These are phyloP conservation scores for Orthonyx spaldingii DNA, from an alignment of 2,113 vertebrate genomes.

Conservation along the genomic window DNA sequence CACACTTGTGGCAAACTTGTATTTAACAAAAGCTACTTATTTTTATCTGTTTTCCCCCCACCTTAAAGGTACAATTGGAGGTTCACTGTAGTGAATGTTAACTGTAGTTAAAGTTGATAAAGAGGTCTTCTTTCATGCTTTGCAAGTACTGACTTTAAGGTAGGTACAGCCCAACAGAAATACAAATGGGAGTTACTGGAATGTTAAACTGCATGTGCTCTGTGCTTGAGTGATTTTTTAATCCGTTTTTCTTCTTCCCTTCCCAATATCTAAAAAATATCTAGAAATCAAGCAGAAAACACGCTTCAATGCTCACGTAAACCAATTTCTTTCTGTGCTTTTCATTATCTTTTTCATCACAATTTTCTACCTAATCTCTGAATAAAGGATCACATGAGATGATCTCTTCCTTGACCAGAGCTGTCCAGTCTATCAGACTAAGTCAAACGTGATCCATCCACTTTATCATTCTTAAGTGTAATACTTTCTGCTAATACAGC, in stretches of 20 bases:
- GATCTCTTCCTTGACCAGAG: not conserved
- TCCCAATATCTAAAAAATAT: not conserved
- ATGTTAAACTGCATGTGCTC: not conserved
- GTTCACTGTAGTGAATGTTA: not conserved
- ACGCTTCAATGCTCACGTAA: not conserved
- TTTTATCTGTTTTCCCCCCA: not conserved
- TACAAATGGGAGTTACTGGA: not conserved
- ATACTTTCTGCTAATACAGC: not conserved
- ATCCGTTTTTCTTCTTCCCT: not conserved
- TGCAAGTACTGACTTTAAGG: not conserved
- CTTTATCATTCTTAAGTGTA: not conserved
- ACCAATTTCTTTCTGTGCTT: not conserved
- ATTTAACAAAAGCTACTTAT: not conserved
- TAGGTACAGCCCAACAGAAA: not conserved
- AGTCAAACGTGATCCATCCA: not conserved
- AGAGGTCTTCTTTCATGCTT: not conserved
- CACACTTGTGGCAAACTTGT: not conserved
- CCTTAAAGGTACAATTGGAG: not conserved
- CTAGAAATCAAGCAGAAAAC: not conserved
- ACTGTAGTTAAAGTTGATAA: not conserved
- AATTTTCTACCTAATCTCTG: not conserved
- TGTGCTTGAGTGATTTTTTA: not conserved
- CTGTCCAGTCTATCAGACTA: not conserved
- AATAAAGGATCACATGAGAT: not conserved
- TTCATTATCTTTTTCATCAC: not conserved